Percentiles rank a stretch among this genome's conserved stretches.
These are phyloP conservation scores for Heliconius eleuchia DNA, from an alignment of 1,140 invertebrate genomes.

Conservation along the genomic window DNA sequence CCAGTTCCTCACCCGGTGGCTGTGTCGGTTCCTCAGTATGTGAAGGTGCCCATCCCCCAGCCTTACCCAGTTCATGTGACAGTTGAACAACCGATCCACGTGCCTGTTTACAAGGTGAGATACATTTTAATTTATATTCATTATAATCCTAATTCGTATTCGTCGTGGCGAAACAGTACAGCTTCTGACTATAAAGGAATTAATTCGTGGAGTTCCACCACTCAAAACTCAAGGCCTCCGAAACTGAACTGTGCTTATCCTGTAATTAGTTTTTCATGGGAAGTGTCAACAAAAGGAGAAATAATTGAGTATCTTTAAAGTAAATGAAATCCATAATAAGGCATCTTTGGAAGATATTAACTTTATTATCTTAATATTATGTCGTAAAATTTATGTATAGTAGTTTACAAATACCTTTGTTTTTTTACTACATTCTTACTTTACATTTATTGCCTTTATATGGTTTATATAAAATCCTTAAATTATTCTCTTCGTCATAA, in stretches of 20 bases:
- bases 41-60: conserved; percentile 88
- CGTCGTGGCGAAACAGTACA: neutral
- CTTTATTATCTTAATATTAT: neutral
- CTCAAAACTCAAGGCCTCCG: no score
- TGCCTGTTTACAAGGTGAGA: conserved; percentile 88
- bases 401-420: no score
- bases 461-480: no score
- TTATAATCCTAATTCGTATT: neutral
- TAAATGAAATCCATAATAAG: neutral
- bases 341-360: neutral
- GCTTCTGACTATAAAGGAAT: no score
- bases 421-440: no score
- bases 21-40: conserved; percentile 87
- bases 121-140: neutral
- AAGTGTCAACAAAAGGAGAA: no score
- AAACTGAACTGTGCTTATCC: neutral
- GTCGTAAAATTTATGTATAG: neutral
- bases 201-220: no score
- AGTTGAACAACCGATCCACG: conserved; percentile 87
- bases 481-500: no score
- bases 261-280: no score
- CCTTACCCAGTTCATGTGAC: conserved; percentile 87
- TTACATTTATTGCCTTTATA: no score
- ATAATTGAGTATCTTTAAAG: neutral
- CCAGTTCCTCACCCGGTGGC: conserved; percentile 88